Evolutionary conservation across 2,797 vertebrate genomes (phyloP).

Genomic region (Ataeniobius toweri): DNA sequence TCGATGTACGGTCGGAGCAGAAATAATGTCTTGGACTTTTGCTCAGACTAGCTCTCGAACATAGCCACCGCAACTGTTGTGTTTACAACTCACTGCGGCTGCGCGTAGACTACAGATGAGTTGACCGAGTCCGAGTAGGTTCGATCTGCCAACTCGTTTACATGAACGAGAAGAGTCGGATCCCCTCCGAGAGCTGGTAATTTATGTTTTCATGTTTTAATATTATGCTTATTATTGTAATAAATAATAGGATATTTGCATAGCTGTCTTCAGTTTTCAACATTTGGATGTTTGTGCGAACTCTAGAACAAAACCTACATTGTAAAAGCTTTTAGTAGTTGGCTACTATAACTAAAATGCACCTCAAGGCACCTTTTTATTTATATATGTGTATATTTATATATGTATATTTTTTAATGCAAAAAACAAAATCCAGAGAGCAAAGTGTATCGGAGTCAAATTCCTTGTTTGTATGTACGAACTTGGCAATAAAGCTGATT

Average conservation of each 20-base stretch:
- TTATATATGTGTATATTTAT: no score
- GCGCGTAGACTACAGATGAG: conserved; percentile 45
- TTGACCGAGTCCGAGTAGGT: background rate
- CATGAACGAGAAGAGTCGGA: background rate
- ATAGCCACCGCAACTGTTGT: conserved; percentile 47
- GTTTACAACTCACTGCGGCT: conserved; percentile 80
- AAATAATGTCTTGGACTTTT: background rate
- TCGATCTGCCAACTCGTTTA: background rate
- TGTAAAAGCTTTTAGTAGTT: background rate
- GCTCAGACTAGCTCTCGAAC: conserved; percentile 11
- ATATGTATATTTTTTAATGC: no score
- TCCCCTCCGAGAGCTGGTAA: background rate
- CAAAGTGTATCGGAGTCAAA: no score
- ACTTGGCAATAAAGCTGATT: no score
- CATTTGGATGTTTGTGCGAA: background rate
- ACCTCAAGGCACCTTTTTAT: no score
- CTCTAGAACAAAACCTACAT: background rate
- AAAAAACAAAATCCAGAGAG: no score
- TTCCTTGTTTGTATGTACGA: no score
- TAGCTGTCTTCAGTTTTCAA: background rate
- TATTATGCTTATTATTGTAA: background rate
- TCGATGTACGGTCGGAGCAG: background rate
- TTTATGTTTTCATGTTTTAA: background rate
- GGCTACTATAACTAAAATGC: no score
- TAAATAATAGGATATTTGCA: background rate